phyloP scores from a whole-genome alignment of 2,797 vertebrate species.

The Garrulus glandarius region DNA sequence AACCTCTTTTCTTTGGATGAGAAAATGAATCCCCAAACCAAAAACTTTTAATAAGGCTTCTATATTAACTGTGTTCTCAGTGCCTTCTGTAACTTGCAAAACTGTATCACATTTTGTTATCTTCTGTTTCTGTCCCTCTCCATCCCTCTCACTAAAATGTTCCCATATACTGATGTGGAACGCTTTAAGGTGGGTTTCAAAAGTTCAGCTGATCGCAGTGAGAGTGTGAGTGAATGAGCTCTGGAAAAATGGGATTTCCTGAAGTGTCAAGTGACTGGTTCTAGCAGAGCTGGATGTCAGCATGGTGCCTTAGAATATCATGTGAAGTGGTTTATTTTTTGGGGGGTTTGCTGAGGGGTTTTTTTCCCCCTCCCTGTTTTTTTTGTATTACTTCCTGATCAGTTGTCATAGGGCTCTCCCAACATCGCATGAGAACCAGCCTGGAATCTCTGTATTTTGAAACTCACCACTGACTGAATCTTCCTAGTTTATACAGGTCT shows the following conservation, averaged over 20 bases:
- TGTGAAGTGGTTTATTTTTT: not conserved
- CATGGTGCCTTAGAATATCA: not conserved
- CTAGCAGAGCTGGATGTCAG: not conserved
- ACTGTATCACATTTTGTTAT: not conserved
- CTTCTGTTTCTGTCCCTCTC: not conserved
- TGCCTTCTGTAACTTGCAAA: not conserved
- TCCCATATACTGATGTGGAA: not conserved
- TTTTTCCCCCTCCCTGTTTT: accelerated
- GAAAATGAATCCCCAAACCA: not conserved
- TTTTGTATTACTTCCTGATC: not conserved
- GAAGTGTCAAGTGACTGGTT: not conserved
- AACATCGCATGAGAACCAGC: not conserved
- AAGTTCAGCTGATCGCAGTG: not conserved
- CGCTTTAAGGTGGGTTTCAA: not conserved
- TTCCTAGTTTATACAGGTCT: not conserved
- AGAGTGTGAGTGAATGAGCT: not conserved
- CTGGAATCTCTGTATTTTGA: not conserved
- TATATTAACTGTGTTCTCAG: not conserved
- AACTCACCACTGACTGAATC: not conserved
- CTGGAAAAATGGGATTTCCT: not conserved
- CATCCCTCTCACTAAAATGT: not conserved
- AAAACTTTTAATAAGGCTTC: not conserved
- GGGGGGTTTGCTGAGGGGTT: accelerated
- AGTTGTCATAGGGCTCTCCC: not conserved
- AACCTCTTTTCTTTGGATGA: not conserved